Conservation (phyloP, 2,113 vertebrate genomes). For the Ammospiza nelsoni region DNA sequence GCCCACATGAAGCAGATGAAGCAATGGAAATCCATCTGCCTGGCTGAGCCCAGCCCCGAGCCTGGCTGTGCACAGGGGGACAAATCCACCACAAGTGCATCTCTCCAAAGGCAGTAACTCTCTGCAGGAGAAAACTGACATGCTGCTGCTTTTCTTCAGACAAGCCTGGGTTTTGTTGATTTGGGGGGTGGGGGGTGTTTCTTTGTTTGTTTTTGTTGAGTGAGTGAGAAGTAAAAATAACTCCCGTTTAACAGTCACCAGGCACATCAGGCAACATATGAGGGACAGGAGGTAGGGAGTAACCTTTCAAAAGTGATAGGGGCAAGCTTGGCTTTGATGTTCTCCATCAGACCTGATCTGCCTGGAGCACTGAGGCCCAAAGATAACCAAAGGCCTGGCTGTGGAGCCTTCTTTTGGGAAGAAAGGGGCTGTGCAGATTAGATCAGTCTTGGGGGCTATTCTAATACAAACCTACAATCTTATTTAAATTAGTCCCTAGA, state of each 20-base stretch:
- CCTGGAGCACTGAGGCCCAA: not conserved
- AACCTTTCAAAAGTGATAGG: not conserved
- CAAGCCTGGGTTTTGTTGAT: not conserved
- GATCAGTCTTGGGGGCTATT: not conserved
- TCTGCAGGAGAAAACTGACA: not conserved
- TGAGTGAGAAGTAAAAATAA: not conserved
- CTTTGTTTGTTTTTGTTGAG: not conserved
- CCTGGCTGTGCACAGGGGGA: not conserved
- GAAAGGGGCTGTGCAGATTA: not conserved
- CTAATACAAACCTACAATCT: not conserved
- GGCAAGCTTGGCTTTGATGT: not conserved
- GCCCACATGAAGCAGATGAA: conserved; percentile 9
- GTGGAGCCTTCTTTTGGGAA: not conserved
- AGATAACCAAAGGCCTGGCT: not conserved
- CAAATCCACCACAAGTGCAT: not conserved
- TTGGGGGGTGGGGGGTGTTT: not conserved
- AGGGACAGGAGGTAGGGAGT: too few species aligned
- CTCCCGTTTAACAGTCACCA: not conserved
- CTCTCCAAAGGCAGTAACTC: not conserved
- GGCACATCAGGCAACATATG: not conserved
- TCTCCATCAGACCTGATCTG: not conserved
- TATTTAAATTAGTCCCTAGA: not conserved
- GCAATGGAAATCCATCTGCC: not conserved
- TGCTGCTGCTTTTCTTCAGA: not conserved
- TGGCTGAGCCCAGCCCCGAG: not conserved